Percentiles rank a stretch among this genome's conserved stretches.
Evolutionary conservation across 2,888 invertebrate species (phyloP).

Genomic region (Thysanoteuthis rhombus): DNA sequence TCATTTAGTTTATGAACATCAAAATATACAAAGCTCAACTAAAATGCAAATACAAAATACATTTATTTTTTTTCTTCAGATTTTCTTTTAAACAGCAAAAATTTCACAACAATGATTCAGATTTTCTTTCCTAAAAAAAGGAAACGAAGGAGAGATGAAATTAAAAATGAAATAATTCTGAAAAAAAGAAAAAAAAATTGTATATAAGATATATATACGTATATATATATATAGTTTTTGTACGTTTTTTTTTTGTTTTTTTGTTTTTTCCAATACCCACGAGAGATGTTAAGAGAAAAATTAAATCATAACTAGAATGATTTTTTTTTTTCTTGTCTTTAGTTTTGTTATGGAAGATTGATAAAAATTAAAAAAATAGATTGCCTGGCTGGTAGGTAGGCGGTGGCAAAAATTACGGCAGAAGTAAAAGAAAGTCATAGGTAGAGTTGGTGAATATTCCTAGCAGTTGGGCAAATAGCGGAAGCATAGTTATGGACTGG

Average conservation of each 20-base stretch:
- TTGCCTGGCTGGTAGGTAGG: background rate
- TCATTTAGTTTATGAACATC: background rate
- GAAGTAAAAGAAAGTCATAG: too few relatives aligned
- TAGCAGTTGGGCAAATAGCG: background rate
- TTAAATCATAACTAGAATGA: background rate
- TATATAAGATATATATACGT: background rate
- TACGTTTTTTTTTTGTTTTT: background rate
- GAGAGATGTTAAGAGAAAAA: background rate
- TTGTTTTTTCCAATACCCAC: background rate
- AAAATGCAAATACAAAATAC: slow-evolving; percentile 20
- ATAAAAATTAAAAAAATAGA: background rate
- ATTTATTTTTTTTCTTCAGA: background rate
- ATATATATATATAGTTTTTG: too few relatives aligned
- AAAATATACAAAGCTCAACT: slow-evolving; percentile 28
- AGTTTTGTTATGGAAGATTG: background rate
- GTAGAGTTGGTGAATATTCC: too few relatives aligned
- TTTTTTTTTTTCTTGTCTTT: background rate
- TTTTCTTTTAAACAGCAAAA: slow-evolving; percentile 14
- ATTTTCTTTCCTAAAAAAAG: background rate
- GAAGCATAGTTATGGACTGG: background rate
- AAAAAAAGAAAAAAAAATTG: background rate
- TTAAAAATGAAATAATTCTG: background rate
- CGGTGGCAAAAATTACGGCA: background rate
- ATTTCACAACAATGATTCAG: slow-evolving; percentile 20
- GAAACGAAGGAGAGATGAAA: background rate